Evolutionary conservation across 2,888 invertebrate genomes (phyloP), one percentile per base, ranked within the genome.

Genomic region (Lobophora halterata): DNA sequence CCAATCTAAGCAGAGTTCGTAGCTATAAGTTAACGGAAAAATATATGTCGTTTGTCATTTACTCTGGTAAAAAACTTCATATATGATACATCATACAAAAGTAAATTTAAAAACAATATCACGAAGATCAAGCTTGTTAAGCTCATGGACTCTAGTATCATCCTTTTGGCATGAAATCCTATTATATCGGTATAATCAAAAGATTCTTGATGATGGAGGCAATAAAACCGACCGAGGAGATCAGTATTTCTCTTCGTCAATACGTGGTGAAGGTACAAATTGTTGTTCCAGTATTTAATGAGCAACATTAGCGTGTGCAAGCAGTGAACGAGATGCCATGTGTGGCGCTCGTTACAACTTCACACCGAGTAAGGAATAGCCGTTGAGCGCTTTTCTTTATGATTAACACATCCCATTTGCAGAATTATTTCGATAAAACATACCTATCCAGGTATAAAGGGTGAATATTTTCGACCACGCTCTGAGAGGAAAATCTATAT

Each of bases 321-420:
- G 59, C 55, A 49, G 60, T 44, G 58, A 57, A 56, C 61, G 55
- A 55, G 61, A 65, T 61, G 49, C 75, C 75, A 70, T 76, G 69
- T 72, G 64, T 51, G 74, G 73, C 54, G 51, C 49, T 69, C 67
- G 68, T 73, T 74, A 72, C 71, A 60, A 61, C 67, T 66, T 70
- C 63, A 65, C 63, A 55, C 74, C 67, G 30, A 65, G 60, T 70
- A 65, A 41, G 66, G 67, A 52, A 32, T 56, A 56, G 56, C 57
- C 65, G 57, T 52, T 56, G 49, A 58, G 47, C 51, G 58, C 58
- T 64, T 66, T 65, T 63, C 62, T 62, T 65, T 61, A 62, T 65
- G 62, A 69, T 62, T 71, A 67, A 70, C 61, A 55, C 53, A 52
- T 58, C 52, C 49, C 55, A 61, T 66, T 65, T 60, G 58, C 51